Percentiles rank a stretch among this genome's conserved stretches.
phyloP scores from a whole-genome alignment of 2,113 vertebrate species.

The Grammomys dolichurus region DNA sequence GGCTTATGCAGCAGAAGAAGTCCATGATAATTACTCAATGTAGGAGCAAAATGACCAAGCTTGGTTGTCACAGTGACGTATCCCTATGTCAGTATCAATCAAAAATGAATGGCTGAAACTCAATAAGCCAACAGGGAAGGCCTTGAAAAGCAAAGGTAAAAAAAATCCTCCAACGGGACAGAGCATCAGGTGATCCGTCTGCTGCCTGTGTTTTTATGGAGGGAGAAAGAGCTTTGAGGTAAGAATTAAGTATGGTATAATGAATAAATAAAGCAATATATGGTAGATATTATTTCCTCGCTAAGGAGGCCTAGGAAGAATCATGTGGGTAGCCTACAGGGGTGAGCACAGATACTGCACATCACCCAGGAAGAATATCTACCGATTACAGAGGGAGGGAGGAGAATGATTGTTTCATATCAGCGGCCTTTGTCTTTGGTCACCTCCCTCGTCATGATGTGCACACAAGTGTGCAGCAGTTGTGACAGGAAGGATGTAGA shows the following conservation, averaged over 20 bases:
- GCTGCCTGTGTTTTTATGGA: neutral
- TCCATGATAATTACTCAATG: neutral
- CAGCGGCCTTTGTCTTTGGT: neutral
- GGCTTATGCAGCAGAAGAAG: neutral
- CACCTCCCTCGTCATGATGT: neutral
- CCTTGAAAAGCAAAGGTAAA: neutral
- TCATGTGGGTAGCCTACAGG: neutral
- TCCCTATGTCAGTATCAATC: neutral
- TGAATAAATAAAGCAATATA: neutral
- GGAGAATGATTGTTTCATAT: neutral
- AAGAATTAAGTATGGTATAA: neutral
- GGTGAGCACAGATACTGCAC: neutral
- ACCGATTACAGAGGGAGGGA: neutral
- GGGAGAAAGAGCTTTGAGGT: neutral
- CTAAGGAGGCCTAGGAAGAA: neutral
- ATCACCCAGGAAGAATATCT: neutral
- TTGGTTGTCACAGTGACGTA: neutral
- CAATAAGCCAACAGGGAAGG: neutral
- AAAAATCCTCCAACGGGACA: neutral
- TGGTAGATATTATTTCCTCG: neutral
- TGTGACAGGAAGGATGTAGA: neutral
- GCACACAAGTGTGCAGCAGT: neutral
- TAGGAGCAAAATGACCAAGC: neutral
- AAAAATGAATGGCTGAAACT: neutral
- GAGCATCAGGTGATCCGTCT: neutral